phyloP scores from a whole-genome alignment of 2,888 invertebrate species.

The Parthenolecanium corni region DNA sequence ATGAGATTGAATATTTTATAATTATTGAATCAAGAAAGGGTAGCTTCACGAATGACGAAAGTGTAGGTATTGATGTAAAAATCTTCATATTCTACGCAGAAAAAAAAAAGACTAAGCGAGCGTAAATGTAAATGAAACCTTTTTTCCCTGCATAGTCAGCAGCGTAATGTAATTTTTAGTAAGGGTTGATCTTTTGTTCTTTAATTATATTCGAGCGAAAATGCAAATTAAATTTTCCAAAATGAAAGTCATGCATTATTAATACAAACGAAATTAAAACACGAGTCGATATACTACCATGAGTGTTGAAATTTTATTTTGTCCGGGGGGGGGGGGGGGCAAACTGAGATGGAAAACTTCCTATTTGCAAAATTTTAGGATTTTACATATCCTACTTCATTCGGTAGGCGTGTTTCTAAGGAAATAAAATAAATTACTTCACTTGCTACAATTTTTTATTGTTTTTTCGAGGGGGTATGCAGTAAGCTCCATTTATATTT shows the following conservation, averaged over 20 bases:
- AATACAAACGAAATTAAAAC: slow-evolving; percentile 18
- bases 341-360: too few species aligned
- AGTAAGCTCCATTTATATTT: too few species aligned
- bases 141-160: slow-evolving; percentile 17
- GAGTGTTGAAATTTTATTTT: slow-evolving; percentile 3
- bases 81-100: background rate
- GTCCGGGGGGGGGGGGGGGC: too few species aligned
- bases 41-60: too few species aligned
- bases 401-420: too few species aligned
- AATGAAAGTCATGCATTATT: slow-evolving; percentile 19
- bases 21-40: too few species aligned
- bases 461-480: too few species aligned
- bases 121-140: slow-evolving; percentile 19
- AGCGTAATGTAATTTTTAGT: slow-evolving; percentile 19
- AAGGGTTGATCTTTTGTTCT: slow-evolving; percentile 19
- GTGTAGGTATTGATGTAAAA: slow-evolving; percentile 11
- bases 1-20: too few species aligned
- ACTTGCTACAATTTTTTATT: too few species aligned
- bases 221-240: slow-evolving; percentile 14
- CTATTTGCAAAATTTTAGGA: too few species aligned
- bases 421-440: too few species aligned
- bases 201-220: slow-evolving; percentile 16
- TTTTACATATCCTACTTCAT: too few species aligned
- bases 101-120: background rate
- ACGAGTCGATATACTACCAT: slow-evolving; percentile 7